These are phyloP conservation scores for Nyctalus aviator DNA, from an alignment of 2,797 vertebrate species.

Conservation along the genomic window DNA sequence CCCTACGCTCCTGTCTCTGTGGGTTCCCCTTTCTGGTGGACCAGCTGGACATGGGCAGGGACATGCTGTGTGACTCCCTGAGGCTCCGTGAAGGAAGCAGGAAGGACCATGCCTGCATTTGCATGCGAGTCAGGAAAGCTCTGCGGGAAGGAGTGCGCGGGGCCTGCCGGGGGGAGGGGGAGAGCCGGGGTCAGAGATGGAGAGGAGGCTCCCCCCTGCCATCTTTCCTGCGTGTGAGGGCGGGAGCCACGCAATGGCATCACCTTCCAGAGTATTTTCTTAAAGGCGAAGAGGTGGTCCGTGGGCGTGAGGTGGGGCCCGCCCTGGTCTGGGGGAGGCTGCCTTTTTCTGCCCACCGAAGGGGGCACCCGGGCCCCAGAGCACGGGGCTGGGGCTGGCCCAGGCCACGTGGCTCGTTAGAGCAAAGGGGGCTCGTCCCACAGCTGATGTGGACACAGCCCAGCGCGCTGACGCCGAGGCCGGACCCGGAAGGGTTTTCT, in stretches of 20 bases:
- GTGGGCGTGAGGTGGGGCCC: not conserved
- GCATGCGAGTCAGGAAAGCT: not conserved
- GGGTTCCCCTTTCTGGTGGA: not conserved
- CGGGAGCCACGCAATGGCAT: not conserved
- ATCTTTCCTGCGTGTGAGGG: not conserved
- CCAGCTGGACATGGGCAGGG: not conserved
- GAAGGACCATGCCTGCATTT: not conserved
- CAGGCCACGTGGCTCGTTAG: not conserved
- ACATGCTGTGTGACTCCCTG: not conserved
- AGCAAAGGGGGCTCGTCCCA: no score
- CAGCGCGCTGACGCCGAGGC: not conserved
- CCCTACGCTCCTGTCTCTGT: not conserved
- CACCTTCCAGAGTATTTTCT: not conserved
- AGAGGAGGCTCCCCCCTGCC: not conserved
- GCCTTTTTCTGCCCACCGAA: not conserved
- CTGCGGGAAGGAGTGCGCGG: not conserved
- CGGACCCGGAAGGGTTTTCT: not conserved
- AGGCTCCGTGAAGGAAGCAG: not conserved
- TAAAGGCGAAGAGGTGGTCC: not conserved
- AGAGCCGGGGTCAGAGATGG: not conserved
- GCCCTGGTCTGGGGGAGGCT: not conserved
- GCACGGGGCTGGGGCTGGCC: not conserved
- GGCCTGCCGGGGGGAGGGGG: no score
- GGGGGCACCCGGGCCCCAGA: not conserved
- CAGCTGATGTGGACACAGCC: fast-evolving